A percentile compares a stretch with the other conserved stretches of the same genome.
Evolutionary conservation across 2,888 invertebrate species (phyloP).

Genomic region (Epiperipatus broadwayi): DNA sequence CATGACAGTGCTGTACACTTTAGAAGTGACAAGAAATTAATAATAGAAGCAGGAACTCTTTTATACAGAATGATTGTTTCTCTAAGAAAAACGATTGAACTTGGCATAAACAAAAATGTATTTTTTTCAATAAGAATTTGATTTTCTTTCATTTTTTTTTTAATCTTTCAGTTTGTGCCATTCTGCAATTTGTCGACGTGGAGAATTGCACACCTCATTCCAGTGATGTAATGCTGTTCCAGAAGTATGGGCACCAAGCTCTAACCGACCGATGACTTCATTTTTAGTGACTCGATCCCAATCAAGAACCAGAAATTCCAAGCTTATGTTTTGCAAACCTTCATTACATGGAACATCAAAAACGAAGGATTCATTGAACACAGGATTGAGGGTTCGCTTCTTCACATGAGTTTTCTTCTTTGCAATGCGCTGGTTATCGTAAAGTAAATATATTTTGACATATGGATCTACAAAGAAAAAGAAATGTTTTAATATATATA

Average conservation of each 20-base stretch:
- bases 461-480: slow-evolving; percentile 50
- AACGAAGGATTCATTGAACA: slow-evolving; percentile 96
- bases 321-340: slow-evolving; percentile 56
- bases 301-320: slow-evolving; percentile 74
- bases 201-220: slow-evolving; percentile 92
- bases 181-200: slow-evolving; percentile 92
- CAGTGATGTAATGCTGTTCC: slow-evolving; percentile 80
- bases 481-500: not conserved
- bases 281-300: slow-evolving; percentile 98
- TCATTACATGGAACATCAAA: slow-evolving; percentile 77
- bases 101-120: no score
- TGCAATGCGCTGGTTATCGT: slow-evolving; percentile 90
- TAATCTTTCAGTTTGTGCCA: slow-evolving; percentile 94
- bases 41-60: no score
- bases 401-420: slow-evolving; percentile 99
- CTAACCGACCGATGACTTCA: slow-evolving; percentile 89
- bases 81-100: no score
- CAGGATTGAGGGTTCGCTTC: slow-evolving; percentile 88
- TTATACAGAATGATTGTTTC: no score
- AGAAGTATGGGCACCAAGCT: slow-evolving; percentile 51
- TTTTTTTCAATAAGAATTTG: no score
- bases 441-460: slow-evolving; percentile 89
- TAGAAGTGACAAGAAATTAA: no score
- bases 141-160: slow-evolving; percentile 16
- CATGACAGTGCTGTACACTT: no score